A percentile compares a stretch with the other conserved stretches of the same genome.
Evolutionary conservation across 1,140 invertebrate genomes (phyloP).

Genomic region (Ridgeia piscesae): DNA sequence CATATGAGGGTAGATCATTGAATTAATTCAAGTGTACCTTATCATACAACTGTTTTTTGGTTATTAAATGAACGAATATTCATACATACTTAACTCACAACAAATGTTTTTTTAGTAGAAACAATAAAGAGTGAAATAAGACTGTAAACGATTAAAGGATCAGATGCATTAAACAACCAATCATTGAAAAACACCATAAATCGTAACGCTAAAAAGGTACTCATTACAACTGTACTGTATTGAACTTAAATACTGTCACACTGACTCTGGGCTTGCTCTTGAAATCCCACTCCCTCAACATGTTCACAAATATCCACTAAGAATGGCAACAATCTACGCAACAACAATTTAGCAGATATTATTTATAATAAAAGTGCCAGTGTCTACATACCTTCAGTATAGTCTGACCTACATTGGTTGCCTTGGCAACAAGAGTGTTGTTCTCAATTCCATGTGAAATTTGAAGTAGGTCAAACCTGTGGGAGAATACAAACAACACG

Average conservation of each 20-base stretch:
- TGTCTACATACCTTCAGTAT: conserved; percentile 52
- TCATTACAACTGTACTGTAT: not conserved
- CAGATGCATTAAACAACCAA: not conserved
- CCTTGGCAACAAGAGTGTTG: conserved; percentile 53
- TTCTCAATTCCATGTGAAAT: conserved; percentile 52
- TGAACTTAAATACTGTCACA: no score
- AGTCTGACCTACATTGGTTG: conserved; percentile 55
- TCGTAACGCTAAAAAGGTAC: no score
- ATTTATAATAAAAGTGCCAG: not conserved
- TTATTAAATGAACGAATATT: no score
- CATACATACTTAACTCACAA: no score
- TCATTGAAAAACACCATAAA: not conserved
- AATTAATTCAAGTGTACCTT: no score
- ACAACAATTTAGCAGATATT: not conserved
- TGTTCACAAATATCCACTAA: not conserved
- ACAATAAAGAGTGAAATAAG: no score
- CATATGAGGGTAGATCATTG: no score
- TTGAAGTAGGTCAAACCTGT: conserved; percentile 57
- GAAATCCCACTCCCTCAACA: no score
- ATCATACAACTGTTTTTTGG: no score
- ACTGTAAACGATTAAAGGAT: no score
- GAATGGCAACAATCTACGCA: not conserved
- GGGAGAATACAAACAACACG: conserved; percentile 16
- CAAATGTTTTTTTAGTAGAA: no score
- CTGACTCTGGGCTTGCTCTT: no score